phyloP scores from a whole-genome alignment of 2,888 invertebrate species.

The Sthenelais limicola region DNA sequence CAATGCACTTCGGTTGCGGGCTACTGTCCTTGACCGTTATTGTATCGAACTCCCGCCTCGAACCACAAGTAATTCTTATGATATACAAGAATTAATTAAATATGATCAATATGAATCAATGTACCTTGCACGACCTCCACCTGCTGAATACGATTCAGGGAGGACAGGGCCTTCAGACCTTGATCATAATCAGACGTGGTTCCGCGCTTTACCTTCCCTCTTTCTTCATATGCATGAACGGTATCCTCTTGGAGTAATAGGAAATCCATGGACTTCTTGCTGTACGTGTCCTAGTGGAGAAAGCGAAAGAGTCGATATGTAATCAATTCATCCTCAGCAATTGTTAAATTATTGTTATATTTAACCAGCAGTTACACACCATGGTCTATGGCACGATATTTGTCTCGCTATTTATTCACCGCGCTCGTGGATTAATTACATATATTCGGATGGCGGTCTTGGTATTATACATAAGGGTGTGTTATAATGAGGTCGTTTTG shows the following conservation, averaged over 20 bases:
- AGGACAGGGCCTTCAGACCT: conserved; percentile 83
- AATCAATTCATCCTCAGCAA: too few relatives aligned
- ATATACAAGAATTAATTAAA: background rate
- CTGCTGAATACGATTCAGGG: conserved; percentile 85
- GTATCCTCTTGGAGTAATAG: conserved; percentile 87
- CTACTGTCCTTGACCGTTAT: background rate
- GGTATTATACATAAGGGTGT: too few relatives aligned
- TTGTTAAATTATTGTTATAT: too few relatives aligned
- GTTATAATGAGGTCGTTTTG: too few relatives aligned
- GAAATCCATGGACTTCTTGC: conserved; percentile 80
- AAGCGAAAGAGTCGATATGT: too few relatives aligned
- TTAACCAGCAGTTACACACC: too few relatives aligned
- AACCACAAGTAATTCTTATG: background rate
- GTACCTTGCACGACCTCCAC: conserved; percentile 84
- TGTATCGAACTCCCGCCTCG: conserved; percentile 2
- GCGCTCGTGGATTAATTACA: too few relatives aligned
- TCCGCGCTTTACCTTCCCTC: conserved; percentile 76
- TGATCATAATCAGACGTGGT: conserved; percentile 82
- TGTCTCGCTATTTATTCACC: too few relatives aligned
- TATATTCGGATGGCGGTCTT: too few relatives aligned
- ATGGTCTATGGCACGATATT: too few relatives aligned
- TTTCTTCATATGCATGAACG: conserved; percentile 79
- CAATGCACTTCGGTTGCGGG: background rate
- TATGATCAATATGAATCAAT: conserved; percentile 43
- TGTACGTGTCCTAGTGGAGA: conserved; percentile 83